phyloP scores from a whole-genome alignment of 2,888 invertebrate genomes.

The Allacma fusca region DNA sequence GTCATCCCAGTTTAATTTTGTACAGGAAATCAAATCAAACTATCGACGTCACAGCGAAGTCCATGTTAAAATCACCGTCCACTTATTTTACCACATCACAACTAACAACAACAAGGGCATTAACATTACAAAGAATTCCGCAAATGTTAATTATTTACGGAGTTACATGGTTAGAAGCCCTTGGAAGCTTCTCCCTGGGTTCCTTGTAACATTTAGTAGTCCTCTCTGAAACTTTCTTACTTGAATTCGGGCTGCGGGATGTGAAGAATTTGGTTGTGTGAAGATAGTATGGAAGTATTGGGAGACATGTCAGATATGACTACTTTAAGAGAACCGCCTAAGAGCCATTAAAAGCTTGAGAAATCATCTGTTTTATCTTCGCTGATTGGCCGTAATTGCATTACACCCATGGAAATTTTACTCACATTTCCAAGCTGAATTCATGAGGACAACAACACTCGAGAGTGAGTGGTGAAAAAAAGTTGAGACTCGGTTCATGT shows the following conservation, averaged over 20 bases:
- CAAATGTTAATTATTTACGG: too few species aligned
- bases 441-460: conserved; percentile 29
- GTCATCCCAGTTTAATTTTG: conserved; percentile 14
- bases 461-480: neutral
- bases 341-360: conserved; percentile 35
- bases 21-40: conserved; percentile 30
- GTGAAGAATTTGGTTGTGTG: neutral
- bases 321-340: neutral
- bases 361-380: conserved; percentile 31
- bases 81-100: conserved; percentile 1
- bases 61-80: conserved; percentile 22
- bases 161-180: too few species aligned
- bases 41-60: conserved; percentile 24
- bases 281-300: neutral
- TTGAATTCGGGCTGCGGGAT: too few species aligned
- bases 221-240: too few species aligned
- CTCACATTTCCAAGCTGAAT: conserved; percentile 11
- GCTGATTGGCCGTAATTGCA: conserved; percentile 31
- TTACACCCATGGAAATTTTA: conserved; percentile 10
- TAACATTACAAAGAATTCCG: too few species aligned
- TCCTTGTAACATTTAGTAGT: too few species aligned
- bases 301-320: neutral
- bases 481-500: neutral
- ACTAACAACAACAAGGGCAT: too few species aligned
- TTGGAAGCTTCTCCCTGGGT: too few species aligned